Evolutionary conservation across 2,113 vertebrate genomes (phyloP).

Genomic region (Antidorcas marsupialis): DNA sequence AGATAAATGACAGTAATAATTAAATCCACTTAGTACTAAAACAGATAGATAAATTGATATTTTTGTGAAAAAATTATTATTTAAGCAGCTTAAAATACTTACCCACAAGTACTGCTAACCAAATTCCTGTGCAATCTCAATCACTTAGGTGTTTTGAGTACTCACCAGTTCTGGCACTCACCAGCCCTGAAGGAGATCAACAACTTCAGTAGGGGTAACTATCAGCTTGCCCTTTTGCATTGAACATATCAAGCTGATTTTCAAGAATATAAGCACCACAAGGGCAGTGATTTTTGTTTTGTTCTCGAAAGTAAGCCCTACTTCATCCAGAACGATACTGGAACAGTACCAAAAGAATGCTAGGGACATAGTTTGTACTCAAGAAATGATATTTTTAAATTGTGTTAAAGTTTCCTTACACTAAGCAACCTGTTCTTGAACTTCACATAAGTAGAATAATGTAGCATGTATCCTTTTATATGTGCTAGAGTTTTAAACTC

Average conservation of each 20-base stretch:
- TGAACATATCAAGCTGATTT: background rate
- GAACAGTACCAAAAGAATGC: background rate
- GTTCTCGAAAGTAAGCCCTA: background rate
- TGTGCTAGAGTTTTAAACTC: background rate
- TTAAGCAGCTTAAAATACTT: background rate
- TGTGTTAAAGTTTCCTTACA: background rate
- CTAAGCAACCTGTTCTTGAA: background rate
- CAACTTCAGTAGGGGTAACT: background rate
- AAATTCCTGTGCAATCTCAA: background rate
- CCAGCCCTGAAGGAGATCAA: background rate
- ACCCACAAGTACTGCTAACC: background rate
- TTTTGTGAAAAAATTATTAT: background rate
- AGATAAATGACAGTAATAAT: background rate
- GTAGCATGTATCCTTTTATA: background rate
- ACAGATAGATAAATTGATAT: background rate
- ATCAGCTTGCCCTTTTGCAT: background rate
- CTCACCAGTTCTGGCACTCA: background rate
- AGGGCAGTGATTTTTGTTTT: background rate
- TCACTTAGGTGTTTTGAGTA: background rate
- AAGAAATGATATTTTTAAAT: background rate
- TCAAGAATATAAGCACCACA: background rate
- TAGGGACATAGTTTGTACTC: background rate
- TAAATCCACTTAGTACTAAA: background rate
- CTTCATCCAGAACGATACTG: background rate
- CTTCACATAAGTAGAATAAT: background rate